A percentile compares a stretch with the other conserved stretches of the same genome.
Conservation (phyloP, 2,888 invertebrate species). For the Lacanobia oleracea region DNA sequence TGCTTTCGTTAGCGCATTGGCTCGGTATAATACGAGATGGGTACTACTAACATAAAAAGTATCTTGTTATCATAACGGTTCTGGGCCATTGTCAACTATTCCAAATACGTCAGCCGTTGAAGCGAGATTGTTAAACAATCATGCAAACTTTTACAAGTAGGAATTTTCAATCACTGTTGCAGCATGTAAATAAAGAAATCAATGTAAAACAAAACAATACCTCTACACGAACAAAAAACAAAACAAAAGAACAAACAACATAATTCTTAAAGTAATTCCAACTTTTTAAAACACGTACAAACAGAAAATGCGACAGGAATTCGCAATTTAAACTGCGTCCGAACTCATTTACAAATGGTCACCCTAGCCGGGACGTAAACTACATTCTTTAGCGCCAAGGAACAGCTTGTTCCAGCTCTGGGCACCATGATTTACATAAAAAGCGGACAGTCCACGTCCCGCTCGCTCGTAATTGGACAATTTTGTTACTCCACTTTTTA, state of each 20-base stretch:
- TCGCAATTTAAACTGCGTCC: constrained; percentile 59
- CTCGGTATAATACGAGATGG: no score
- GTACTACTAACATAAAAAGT: no score
- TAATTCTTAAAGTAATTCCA: constrained; percentile 43
- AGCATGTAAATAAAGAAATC: not conserved
- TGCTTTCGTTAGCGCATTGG: no score
- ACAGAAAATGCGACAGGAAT: constrained; percentile 57
- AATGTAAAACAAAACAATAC: constrained; percentile 10
- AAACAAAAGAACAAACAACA: constrained; percentile 30
- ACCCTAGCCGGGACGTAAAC: constrained; percentile 57
- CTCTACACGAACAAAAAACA: not conserved
- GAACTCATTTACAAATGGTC: constrained; percentile 62
- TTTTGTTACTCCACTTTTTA: constrained; percentile 62
- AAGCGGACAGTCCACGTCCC: constrained; percentile 59
- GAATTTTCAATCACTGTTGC: not conserved
- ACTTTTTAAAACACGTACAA: constrained; percentile 53
- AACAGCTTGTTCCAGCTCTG: constrained; percentile 59
- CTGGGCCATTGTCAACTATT: no score
- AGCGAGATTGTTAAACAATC: no score
- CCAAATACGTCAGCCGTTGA: no score
- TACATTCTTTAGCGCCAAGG: constrained; percentile 56
- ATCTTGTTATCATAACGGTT: no score
- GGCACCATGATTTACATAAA: constrained; percentile 64
- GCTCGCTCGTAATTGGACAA: constrained; percentile 61
- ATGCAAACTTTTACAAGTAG: no score